Evolutionary conservation across 2,113 vertebrate genomes (phyloP).

Genomic region (Hemibagrus wyckioides): DNA sequence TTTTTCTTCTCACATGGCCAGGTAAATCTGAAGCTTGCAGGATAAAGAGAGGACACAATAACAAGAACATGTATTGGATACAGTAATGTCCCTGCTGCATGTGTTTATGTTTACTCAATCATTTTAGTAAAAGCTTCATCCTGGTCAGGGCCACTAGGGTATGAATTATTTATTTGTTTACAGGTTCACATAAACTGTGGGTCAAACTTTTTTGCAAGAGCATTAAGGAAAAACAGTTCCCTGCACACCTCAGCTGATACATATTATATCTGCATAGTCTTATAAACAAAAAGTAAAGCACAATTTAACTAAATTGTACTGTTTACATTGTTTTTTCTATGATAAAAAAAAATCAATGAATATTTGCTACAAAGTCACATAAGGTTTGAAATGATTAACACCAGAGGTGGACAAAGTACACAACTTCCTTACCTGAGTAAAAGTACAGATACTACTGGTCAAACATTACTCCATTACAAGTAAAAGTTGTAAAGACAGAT

Average conservation of each 20-base stretch:
- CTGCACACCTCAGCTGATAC: background rate
- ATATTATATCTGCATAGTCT: background rate
- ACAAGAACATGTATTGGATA: background rate
- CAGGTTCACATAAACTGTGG: background rate
- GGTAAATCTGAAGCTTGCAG: background rate
- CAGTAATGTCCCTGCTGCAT: background rate
- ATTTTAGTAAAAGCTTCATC: background rate
- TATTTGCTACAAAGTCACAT: constrained; percentile 18
- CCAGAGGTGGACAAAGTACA: too few species aligned
- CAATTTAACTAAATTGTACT: background rate
- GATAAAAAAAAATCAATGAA: background rate
- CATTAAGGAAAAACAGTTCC: background rate
- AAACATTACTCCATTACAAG: too few species aligned
- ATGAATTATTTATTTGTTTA: background rate
- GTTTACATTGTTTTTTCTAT: background rate
- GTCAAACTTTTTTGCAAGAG: background rate
- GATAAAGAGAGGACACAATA: background rate
- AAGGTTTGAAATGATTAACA: background rate
- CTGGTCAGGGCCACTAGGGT: background rate
- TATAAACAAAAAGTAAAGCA: background rate
- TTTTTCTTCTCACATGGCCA: background rate
- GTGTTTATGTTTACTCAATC: background rate
- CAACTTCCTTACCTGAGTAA: too few species aligned
- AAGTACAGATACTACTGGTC: too few species aligned
- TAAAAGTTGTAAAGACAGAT: too few species aligned